Base-by-base conservation (phyloP, 2,113 vertebrate species). In the Perccottus glenii region DNA sequence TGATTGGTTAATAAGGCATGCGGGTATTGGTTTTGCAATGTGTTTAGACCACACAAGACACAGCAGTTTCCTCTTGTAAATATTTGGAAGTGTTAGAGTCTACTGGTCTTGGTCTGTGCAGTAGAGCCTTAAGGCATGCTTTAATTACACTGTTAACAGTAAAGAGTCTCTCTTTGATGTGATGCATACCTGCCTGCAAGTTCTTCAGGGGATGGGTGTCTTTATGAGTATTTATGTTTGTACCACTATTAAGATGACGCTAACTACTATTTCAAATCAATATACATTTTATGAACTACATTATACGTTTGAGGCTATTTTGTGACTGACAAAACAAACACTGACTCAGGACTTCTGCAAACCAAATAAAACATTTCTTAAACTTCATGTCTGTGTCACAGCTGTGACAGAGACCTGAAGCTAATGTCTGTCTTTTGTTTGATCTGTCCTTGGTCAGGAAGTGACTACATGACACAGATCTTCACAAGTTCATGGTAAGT, bases 21-120 rank as follows among this genome's bases (percentile, higher is more conserved):
- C 61, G 68, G 69, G 75, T 77, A 82, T 58, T 68, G 62, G 62
- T 12, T 3, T 51, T 40, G 73, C 73, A 80, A 78, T 59, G 67
- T 64, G 66, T 69, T 67, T 42, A 78, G 88, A 91, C 89, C 86
- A 87, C 88, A 91, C 85, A 85, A 65, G 64, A 70, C 59, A 53
- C 71, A 70, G 78, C 73, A 71, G 75, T 84, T 90, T 89, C 87
- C 85, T 89, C 79, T 84, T 85, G 86, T 86, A 91, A 91, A 89
- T 69, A 77, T 81, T 80, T 83, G 67, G 70, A 73, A 62, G 78
- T 76, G 73, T 73, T 55, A 32, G 43, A 40, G 64, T 84, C 50
- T 81, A 83, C n/a, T 68, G 57, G 56, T 60, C 63, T 64, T 65
- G 66, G 64, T 67, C 53, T 60, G 32, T 56, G 36, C 57, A 57